Evolutionary conservation across 1,140 invertebrate genomes (phyloP).

Genomic region (Ridgeia piscesae): DNA sequence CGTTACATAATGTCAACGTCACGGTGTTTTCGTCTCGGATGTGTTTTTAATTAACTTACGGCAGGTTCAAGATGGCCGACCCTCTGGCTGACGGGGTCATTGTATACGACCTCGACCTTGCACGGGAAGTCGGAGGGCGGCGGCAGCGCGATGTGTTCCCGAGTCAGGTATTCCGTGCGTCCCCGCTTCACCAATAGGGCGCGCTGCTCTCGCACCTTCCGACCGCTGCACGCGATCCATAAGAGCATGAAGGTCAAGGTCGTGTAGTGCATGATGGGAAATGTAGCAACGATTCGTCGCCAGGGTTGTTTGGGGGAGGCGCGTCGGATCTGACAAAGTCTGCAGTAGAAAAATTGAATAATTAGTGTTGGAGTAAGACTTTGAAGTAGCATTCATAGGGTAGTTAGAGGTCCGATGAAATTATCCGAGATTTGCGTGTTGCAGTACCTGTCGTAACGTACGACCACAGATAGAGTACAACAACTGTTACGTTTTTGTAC

Average conservation of each 20-base stretch:
- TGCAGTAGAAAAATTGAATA: no score
- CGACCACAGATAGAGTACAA: no score
- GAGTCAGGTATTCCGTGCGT: neutral
- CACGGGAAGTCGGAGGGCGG: neutral
- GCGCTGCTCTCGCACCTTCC: neutral
- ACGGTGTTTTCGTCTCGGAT: neutral
- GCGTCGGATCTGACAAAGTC: neutral
- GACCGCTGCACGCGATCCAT: neutral
- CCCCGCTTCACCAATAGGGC: neutral
- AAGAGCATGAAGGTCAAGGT: neutral
- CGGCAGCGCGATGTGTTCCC: neutral
- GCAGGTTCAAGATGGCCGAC: neutral
- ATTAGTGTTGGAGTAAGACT: no score
- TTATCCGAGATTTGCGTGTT: no score
- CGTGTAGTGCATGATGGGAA: constrained; percentile 3
- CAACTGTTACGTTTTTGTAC: no score
- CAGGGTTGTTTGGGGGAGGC: neutral
- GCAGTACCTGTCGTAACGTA: no score
- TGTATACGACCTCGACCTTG: constrained; percentile 2
- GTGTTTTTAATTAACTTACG: constrained; percentile 14
- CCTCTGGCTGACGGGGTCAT: constrained; percentile 1
- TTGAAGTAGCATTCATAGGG: no score
- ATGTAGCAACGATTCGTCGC: neutral
- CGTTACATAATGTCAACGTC: neutral
- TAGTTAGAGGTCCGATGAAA: no score